Base-by-base conservation (phyloP, 2,888 invertebrate species). In the Gandaritis pyraliata region DNA sequence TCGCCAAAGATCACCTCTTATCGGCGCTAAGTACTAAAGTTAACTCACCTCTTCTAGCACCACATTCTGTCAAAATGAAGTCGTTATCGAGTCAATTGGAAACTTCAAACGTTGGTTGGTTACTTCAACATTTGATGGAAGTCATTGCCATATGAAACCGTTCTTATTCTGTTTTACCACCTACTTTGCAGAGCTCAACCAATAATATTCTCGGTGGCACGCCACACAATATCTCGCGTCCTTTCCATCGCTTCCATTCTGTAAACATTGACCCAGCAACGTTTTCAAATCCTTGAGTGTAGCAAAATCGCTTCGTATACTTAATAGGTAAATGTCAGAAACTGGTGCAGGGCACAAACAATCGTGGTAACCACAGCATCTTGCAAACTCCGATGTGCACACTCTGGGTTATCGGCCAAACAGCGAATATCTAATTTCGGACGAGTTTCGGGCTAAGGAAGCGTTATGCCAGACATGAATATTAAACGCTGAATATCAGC, bases 401-500 rank as follows among this genome's bases (percentile, higher is more conserved):
- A 48, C 48, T 30, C 45, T 46, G 63, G 65, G 74, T 72, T 77
- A 78, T 75, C 66, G 54, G 74, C 81, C 75, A 82, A 77, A 70
- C 30, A 83, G 78, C 77, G 82, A 84, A 85, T 86, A 85, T 78
- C 81, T 82, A 85, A 83, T 85, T 82, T 85, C 81, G 80, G 75
- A 74, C 81, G 82, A 85, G 83, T 85, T 82, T 85, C 81, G 80
- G 75, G 74, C 74, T 77, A 78, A 81, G 82, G 81, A 84, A 86
- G 81, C 78, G 83, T 79, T 81, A 76, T 86, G 73, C 75, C 73
- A 81, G 82, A 79, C 78, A 83, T 86, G 87, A 88, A 88, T 88
- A 88, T 87, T 87, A 85, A 88, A 82, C 81, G 75, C 64, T 73
- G 85, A 85, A 86, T 87, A 86, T 85, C 83, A 78, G 77, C 77